phyloP scores from a whole-genome alignment of 2,113 vertebrate species.

The Carollia perspicillata region DNA sequence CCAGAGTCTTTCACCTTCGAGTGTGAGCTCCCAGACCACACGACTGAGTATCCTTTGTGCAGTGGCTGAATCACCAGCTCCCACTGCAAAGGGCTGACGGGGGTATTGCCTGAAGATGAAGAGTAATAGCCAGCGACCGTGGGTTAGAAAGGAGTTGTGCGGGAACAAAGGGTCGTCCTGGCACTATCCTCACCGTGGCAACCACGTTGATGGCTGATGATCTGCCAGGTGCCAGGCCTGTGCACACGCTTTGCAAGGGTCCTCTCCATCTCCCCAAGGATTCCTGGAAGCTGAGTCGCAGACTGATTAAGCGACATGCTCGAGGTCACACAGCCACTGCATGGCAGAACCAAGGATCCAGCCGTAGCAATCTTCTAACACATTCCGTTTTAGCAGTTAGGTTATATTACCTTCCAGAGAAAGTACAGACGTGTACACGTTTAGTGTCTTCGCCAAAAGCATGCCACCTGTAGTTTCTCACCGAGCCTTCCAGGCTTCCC shows the following conservation, averaged over 20 bases:
- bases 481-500: neutral
- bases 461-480: rapidly evolving
- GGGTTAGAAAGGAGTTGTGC: neutral
- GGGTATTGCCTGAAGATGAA: neutral
- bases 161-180: neutral
- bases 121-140: neutral
- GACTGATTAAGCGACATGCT: neutral
- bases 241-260: rapidly evolving
- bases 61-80: neutral
- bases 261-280: neutral
- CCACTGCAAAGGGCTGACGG: neutral
- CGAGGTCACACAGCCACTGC: neutral
- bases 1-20: neutral
- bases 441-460: neutral
- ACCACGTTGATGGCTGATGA: rapidly evolving
- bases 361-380: too few species aligned
- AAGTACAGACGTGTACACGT: neutral
- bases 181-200: too few species aligned
- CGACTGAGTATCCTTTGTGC: neutral
- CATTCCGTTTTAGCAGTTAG: neutral
- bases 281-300: neutral
- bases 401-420: neutral
- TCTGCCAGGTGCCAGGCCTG: neutral
- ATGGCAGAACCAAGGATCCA: neutral
- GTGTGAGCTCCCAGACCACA: neutral